phyloP scores from a whole-genome alignment of 2,797 vertebrate genomes.

The Helicolenus hilgendorfi region DNA sequence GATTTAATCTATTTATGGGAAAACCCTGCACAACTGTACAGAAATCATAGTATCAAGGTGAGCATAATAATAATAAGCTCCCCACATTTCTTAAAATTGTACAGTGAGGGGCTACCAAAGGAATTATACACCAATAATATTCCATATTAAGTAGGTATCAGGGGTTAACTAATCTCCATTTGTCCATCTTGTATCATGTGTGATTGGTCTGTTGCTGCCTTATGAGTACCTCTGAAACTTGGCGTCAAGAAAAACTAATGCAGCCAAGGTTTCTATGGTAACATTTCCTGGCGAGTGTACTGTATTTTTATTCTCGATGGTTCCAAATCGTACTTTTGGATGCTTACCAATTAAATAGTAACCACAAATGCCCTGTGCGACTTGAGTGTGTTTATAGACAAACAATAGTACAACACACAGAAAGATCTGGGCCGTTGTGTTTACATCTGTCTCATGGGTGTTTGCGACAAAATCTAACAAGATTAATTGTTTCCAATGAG shows the following conservation, averaged over 20 bases:
- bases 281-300: conserved; percentile 22
- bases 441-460: neutral
- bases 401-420: neutral
- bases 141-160: neutral
- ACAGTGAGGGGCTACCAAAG: neutral
- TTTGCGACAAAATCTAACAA: neutral
- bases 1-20: neutral
- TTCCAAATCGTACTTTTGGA: conserved; percentile 24
- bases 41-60: neutral
- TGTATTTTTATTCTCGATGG: conserved; percentile 12
- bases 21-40: neutral
- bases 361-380: neutral
- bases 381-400: neutral
- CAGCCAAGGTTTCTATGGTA: conserved; percentile 47
- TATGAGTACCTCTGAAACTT: conserved; percentile 15
- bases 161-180: neutral
- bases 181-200: neutral
- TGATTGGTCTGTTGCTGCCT: neutral
- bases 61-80: neutral
- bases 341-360: conserved; percentile 8
- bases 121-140: neutral
- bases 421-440: neutral
- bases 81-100: neutral
- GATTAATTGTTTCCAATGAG: neutral
- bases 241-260: neutral